A percentile compares a stretch with the other conserved stretches of the same genome.
Conservation (phyloP, 2,888 invertebrate species). For the Drosophila paramelanica region DNA sequence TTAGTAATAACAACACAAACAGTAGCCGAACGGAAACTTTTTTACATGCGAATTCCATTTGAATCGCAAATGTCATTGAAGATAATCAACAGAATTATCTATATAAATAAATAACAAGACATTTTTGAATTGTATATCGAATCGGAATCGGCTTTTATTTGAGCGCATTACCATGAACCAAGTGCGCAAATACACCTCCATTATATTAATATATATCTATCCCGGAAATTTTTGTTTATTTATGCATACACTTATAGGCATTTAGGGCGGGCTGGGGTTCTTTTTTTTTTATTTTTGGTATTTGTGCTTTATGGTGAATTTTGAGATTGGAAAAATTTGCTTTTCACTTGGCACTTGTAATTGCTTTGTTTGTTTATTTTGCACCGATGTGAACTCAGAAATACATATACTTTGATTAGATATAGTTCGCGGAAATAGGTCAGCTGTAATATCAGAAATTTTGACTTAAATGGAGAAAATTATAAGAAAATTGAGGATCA, state of each 20-base stretch:
- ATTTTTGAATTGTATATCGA: constrained; percentile 7
- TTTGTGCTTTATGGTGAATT: constrained; percentile 35
- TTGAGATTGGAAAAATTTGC: constrained; percentile 58
- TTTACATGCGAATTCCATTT: constrained; percentile 50
- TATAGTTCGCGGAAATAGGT: constrained; percentile 27
- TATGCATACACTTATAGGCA: constrained; percentile 30
- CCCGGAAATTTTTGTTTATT: constrained; percentile 36
- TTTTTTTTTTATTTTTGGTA: too few species aligned
- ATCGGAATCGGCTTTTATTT: constrained; percentile 34
- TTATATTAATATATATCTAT: constrained; percentile 26
- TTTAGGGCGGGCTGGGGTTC: neutral
- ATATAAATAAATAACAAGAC: constrained; percentile 60
- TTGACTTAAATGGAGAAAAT: neutral
- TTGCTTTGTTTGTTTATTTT: constrained; percentile 60
- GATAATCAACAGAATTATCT: constrained; percentile 63
- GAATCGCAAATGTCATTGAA: constrained; percentile 55
- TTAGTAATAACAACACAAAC: constrained; percentile 6
- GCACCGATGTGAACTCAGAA: constrained; percentile 19
- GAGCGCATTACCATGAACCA: constrained; percentile 51
- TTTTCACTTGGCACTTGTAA: constrained; percentile 62
- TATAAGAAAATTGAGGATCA: neutral
- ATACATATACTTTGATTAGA: neutral
- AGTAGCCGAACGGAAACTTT: constrained; percentile 59
- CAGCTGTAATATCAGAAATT: constrained; percentile 2
- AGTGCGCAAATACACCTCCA: constrained; percentile 44